These are phyloP conservation scores for Tragulus kanchil DNA, from an alignment of 2,113 vertebrate species.

Conservation along the genomic window DNA sequence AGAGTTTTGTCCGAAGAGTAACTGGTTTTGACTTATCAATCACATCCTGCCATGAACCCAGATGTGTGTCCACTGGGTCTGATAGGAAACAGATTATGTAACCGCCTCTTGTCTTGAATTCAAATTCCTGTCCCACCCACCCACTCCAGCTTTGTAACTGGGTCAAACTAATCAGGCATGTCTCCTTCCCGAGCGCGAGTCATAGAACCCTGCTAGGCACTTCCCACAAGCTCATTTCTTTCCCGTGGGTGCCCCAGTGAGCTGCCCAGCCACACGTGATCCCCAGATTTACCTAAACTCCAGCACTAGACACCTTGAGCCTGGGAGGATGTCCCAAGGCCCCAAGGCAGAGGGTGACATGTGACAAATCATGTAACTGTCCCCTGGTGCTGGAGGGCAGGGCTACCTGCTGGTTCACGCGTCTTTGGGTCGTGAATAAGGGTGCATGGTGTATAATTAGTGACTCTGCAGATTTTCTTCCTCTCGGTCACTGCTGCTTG, in stretches of 20 bases:
- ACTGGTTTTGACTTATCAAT: background rate
- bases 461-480: background rate
- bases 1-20: background rate
- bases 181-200: background rate
- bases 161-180: background rate
- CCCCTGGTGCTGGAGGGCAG: background rate
- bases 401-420: rapidly evolving
- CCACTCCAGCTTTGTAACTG: background rate
- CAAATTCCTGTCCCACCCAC: background rate
- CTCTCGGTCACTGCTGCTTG: background rate
- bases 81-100: background rate
- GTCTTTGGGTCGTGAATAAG: background rate
- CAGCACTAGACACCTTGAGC: background rate
- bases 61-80: background rate
- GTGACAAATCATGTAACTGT: background rate
- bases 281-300: background rate
- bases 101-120: background rate
- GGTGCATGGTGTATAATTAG: background rate
- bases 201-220: rapidly evolving
- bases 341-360: background rate
- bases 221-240: background rate
- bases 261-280: background rate
- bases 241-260: background rate
- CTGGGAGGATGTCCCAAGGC: background rate
- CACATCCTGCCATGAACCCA: background rate